phyloP scores from a whole-genome alignment of 2,797 vertebrate species.

The Steatocranus sp. region DNA sequence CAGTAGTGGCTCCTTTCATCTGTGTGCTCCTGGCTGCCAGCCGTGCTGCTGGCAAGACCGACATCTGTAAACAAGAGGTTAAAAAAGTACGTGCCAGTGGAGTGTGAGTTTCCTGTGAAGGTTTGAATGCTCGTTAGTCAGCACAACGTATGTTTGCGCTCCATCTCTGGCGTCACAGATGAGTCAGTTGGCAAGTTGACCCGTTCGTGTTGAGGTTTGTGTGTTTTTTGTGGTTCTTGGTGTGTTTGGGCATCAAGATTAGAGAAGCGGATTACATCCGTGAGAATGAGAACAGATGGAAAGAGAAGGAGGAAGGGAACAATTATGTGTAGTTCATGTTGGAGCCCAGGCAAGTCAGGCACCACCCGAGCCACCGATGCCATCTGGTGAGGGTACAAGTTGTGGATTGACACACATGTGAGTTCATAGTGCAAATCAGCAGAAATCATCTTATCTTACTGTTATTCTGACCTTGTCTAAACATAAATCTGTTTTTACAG shows the following conservation, averaged over 20 bases:
- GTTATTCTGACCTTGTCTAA: not conserved
- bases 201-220: slow-evolving; percentile 6
- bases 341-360: not conserved
- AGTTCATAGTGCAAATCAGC: not conserved
- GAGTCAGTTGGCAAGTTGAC: slow-evolving; percentile 5
- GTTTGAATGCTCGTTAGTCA: not conserved
- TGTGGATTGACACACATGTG: not conserved
- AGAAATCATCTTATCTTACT: not conserved
- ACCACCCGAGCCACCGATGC: slow-evolving; percentile 13
- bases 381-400: slow-evolving; percentile 31
- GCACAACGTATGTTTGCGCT: slow-evolving; percentile 1
- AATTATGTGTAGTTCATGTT: slow-evolving; percentile 50
- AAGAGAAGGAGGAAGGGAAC: slow-evolving; percentile 50
- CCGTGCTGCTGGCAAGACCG: not conserved
- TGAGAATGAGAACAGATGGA: slow-evolving; percentile 41
- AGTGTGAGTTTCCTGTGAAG: not conserved
- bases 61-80: not conserved
- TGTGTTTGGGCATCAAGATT: slow-evolving; percentile 52
- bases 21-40: not conserved
- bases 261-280: slow-evolving; percentile 43
- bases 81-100: not conserved
- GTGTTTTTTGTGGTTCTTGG: not conserved
- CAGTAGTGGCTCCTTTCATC: not conserved
- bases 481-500: not conserved
- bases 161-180: not conserved